Base-by-base conservation (phyloP, 2,113 vertebrate genomes). In the Cariama cristata region DNA sequence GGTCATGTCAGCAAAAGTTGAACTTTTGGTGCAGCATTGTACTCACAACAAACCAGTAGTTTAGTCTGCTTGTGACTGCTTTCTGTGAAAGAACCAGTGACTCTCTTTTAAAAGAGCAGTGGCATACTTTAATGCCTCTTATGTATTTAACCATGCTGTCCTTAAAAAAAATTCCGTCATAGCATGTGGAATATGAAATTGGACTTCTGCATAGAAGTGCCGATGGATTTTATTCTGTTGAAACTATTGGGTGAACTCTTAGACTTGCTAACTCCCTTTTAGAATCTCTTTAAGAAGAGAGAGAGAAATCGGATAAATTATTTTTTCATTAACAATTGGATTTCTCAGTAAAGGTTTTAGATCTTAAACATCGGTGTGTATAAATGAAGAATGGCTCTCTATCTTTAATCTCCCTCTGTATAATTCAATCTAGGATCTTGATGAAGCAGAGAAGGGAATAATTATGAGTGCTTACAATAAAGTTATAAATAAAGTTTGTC, bases 381-480 rank as follows among this genome's bases (percentile, higher is more conserved):
- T 59, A 53, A 79, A 50, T 56, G 30, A 83, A 40, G 30, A 86
- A 30, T 5, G 8, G n/a, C 14, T 85, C 12, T 75, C 32, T 28
- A 1, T 68, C 21, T 72, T 73, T 69, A 52, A 11, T 49, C 10
- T 86, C 6, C 4, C 42, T 94, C 24, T 83, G 9, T 89, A 11
- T 88, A 16, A 76, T 90, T 96, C 89, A 52, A 75, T 94, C 80
- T 64, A 99, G 98, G 97, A 98, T n/a, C 97, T 96, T 79, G 91
- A 94, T 84, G 97, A 97, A 86, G 53, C 87, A 79, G 98, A 98
- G 55, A 96, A 95, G 62, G 85, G 89, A 93, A 97, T 98, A 52
- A 98, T 98, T 93, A 90, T 52, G 84, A 94, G 90, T 69, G 96
- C 96, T 38, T 98, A 98, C 35, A 95, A 68, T 86, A 91, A 95